Evolutionary conservation across 2,888 invertebrate genomes (phyloP), one percentile per base, ranked within the genome.

Genomic region (Ernsta delagoae): DNA sequence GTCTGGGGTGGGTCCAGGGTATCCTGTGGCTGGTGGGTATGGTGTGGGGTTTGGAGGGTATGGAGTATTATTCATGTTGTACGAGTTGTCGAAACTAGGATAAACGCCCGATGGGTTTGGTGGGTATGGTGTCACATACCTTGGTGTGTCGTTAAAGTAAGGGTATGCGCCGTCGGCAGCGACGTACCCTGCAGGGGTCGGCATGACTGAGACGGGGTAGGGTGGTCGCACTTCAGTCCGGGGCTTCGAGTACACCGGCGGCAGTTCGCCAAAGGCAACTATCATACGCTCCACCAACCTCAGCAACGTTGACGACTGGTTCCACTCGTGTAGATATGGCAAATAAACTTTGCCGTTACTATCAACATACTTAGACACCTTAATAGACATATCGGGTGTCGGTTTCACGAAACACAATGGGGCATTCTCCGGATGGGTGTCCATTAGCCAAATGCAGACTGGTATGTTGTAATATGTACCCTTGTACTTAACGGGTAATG

Each of bases 311-410:
- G 99, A 99, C 8, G 95, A 94, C 94, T 83, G 88, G 70, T 95
- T 94, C 99, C 99, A 99, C 77, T 99, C 98, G 82, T 98, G 98
- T 71, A 99, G 94, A 93, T 98, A 99, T 1, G 99, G 99, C 80
- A 99, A 94, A 88, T 99, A 99, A 66, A 99, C 96, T 89, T 98
- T 98, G 45, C 99, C 99, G 90, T 97, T 98, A 81, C 96, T 96
- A 88, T 99, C 99, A 6, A 99, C 99, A 89, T 96, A 98, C 90
- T 96, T 96, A 9, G 99, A 99, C 12, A 97, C 96, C 93, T 98
- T 99, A 73, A 99, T 98, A 72, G 96, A 96, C 99, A 99, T 99
- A 75, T 97, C 97, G 43, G 96, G 83, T 5, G 99, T 99, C 8
- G 99, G 99, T 87, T 96, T 97, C 0, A 99, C 99, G 82, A 96